Base-by-base conservation (phyloP, 2,797 vertebrate species). In the Lepidocolaptes lacrymiger region DNA sequence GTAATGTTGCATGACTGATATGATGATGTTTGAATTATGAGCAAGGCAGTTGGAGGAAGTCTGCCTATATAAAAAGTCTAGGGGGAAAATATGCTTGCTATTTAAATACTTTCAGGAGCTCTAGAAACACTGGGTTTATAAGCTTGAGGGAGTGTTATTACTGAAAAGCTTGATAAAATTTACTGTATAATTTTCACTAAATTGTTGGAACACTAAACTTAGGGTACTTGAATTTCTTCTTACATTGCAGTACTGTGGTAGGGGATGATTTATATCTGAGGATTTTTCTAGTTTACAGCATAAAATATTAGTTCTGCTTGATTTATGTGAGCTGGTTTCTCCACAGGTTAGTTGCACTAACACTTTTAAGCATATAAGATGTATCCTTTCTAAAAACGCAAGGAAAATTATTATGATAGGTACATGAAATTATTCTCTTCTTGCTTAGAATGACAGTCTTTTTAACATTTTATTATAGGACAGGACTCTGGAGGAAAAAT, bases 401-500 rank as follows among this genome's bases (percentile, higher is more conserved):
- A 43, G 15, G 87, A 39, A 79, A 46, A 55, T 46, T 22, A 43
- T 44, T 32, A 37, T 32, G 21, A 20, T 73, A 88, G 41, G 43
- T 58, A 39, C 12, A 14, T 30, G 26, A 72, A 78, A 32, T 91
- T 32, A 16, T 8, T 89, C 26, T 73, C n/a, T 32, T 21, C 18
- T 17, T 84, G 37, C 56, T 81, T 74, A 69, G 51, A 34, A 28
- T 96, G 88, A 95, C 44, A 16, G 26, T 93, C 23, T 83, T 90
- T 79, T 90, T 44, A 58, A 94, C 30, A 13, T 46, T 19, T 27
- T 32, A 84, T 94, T 94, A 95, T 91, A 98, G 98, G 98, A 61
- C 98, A 98, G 93, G 97, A 98, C 91, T 95, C 97, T 82, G 98
- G 97, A 96, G 97, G 94, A 91, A 98, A 98, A 96, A 91, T 97